Percentiles rank a stretch among this genome's conserved stretches.
These are phyloP conservation scores for Cyprinodon diabolis DNA, from an alignment of 2,797 vertebrate genomes.

Conservation along the genomic window DNA sequence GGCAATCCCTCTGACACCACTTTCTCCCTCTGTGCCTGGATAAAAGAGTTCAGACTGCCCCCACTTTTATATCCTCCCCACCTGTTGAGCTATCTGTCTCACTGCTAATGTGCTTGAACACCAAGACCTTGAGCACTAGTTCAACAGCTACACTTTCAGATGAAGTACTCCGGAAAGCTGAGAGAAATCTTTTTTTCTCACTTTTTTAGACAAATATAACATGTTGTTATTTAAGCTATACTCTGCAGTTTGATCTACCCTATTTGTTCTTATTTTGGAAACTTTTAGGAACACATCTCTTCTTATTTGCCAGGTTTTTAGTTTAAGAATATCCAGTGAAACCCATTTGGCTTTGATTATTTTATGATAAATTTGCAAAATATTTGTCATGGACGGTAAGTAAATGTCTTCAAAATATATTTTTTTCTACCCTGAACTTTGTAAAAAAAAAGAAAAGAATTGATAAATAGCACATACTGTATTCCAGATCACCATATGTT, in stretches of 20 bases:
- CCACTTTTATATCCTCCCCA: conserved; percentile 56
- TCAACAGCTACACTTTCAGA: conserved; percentile 39
- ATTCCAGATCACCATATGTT: conserved; percentile 19
- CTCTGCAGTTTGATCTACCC: fast-evolving
- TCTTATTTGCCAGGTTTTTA: conserved; percentile 39
- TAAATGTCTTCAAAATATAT: conserved; percentile 28
- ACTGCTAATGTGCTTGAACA: conserved; percentile 49
- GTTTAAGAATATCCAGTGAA: conserved; percentile 35
- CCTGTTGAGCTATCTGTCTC: conserved; percentile 70
- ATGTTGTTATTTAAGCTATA: not conserved
- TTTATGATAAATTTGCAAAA: conserved; percentile 15
- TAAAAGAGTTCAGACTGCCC: conserved; percentile 61
- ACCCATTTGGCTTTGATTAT: conserved; percentile 70
- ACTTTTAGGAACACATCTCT: not conserved
- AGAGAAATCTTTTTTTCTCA: not conserved
- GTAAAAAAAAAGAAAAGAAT: not conserved
- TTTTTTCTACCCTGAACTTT: conserved; percentile 26
- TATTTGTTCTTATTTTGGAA: not conserved
- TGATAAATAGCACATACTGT: conserved; percentile 11
- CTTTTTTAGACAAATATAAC: not conserved
- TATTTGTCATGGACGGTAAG: conserved; percentile 18
- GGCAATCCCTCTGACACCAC: conserved; percentile 64
- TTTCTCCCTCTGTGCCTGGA: conserved; percentile 65
- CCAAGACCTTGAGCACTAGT: conserved; percentile 36
- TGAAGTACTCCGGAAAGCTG: conserved; percentile 12